Base-by-base conservation (phyloP, 2,888 invertebrate genomes). In the Choristoneura rosaceana region DNA sequence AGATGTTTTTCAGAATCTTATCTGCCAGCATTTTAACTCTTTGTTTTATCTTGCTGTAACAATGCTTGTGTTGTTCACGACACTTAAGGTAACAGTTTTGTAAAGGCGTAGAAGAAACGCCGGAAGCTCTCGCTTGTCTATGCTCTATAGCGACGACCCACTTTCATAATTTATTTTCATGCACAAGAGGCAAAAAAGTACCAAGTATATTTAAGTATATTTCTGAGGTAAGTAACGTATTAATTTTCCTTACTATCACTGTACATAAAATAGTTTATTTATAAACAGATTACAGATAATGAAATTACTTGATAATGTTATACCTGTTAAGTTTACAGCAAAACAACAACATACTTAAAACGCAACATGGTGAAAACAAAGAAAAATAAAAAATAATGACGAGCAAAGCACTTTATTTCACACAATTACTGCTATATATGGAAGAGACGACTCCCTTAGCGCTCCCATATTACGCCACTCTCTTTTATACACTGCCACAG, bases 371-470 rank as follows among this genome's bases (percentile, higher is more conserved):
- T 78, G 79, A 81, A 80, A 81, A 82, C 67, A 67, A 71, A 71
- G 79, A 77, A 80, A 82, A 85, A 87, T 88, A 55, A 88, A 91
- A 88, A 89, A 90, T 89, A 87, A 89, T 86, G 70, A 74, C 58
- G 66, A 62, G 89, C 90, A 87, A 87, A 89, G 87, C 90, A 87
- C 88, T 91, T 90, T 90, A 90, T 90, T 91, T 90, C 90, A 87
- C 89, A 91, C 91, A 91, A 91, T 91, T 92, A 90, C 88, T 81
- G 83, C 87, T 83, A 88, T 88, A 83, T 85, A 87, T 84, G 84
- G 82, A 86, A 83, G 86, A 86, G 83, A 78, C 80, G 81, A 84
- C 78, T 79, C 80, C 82, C 85, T 65, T 55, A 66, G 82, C 82
- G 80, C 82, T 79, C 80, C 76, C 87, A 81, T 80, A 84, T 81